Evolutionary conservation across 2,113 vertebrate genomes (phyloP).

Genomic region (Cinclus cinclus): DNA sequence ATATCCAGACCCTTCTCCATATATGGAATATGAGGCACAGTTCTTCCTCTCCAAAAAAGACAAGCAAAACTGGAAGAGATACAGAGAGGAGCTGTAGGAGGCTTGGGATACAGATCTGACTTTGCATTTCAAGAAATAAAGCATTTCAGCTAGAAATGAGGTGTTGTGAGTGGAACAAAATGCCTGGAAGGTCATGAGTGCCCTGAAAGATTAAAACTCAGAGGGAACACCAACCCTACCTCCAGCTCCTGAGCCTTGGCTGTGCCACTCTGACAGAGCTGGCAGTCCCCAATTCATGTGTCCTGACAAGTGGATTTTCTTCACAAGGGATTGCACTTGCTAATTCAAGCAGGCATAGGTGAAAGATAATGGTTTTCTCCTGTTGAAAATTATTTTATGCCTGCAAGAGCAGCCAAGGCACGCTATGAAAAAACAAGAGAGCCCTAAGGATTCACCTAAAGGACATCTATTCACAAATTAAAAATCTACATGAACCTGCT

Average conservation of each 20-base stretch:
- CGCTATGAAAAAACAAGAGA: not conserved
- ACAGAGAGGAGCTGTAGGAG: not conserved
- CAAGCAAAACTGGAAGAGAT: not conserved
- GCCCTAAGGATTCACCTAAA: not conserved
- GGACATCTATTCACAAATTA: not conserved
- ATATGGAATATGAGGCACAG: not conserved
- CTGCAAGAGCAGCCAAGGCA: not conserved
- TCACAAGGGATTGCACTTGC: not conserved
- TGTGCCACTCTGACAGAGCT: not conserved
- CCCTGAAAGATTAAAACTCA: not conserved
- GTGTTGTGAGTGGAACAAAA: not conserved
- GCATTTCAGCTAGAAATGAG: not conserved
- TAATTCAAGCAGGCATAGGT: not conserved
- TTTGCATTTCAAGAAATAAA: not conserved
- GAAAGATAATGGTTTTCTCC: not conserved
- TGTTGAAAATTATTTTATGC: not conserved
- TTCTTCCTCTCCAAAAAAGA: not conserved
- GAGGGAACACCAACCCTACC: not conserved
- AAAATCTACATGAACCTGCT: not conserved
- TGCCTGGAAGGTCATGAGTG: not conserved
- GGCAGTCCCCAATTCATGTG: not conserved
- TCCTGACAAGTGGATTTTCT: not conserved
- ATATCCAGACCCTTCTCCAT: not conserved
- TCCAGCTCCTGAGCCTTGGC: not conserved
- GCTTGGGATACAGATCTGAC: not conserved